Evolutionary conservation across 2,888 invertebrate genomes (phyloP).

Genomic region (Lacanobia wlatinum): DNA sequence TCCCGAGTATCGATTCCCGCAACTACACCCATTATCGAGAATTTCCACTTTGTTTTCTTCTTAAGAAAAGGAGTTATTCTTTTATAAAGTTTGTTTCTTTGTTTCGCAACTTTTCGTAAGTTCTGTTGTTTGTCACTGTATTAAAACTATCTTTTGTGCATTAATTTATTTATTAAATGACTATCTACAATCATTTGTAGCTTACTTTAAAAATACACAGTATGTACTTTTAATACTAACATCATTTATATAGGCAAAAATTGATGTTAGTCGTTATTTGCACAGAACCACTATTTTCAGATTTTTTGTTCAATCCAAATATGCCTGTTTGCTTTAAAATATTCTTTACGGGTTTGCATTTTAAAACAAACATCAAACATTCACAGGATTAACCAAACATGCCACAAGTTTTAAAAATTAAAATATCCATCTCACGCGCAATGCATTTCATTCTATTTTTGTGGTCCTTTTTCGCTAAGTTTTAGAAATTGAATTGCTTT

Average conservation of each 20-base stretch:
- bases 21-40: constrained; percentile 63
- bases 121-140: constrained; percentile 1
- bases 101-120: constrained; percentile 1
- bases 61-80: constrained; percentile 7
- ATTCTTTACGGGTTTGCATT: constrained; percentile 30
- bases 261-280: too few relatives aligned
- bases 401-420: constrained; percentile 26
- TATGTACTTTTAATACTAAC: too few relatives aligned
- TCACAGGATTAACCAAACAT: constrained; percentile 36
- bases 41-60: constrained; percentile 34
- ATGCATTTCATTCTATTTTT: constrained; percentile 19
- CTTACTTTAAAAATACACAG: constrained; percentile 1
- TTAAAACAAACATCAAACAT: constrained; percentile 32
- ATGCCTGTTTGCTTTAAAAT: constrained; percentile 16
- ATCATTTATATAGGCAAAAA: too few relatives aligned
- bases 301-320: constrained; percentile 21
- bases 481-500: constrained; percentile 22
- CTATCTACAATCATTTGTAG: too few relatives aligned
- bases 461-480: background rate
- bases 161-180: too few relatives aligned
- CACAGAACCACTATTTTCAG: background rate
- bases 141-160: background rate
- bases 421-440: background rate
- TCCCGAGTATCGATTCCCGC: constrained; percentile 70
- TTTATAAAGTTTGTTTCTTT: constrained; percentile 7